phyloP scores from a whole-genome alignment of 2,888 invertebrate species.

The Proisotoma minuta region DNA sequence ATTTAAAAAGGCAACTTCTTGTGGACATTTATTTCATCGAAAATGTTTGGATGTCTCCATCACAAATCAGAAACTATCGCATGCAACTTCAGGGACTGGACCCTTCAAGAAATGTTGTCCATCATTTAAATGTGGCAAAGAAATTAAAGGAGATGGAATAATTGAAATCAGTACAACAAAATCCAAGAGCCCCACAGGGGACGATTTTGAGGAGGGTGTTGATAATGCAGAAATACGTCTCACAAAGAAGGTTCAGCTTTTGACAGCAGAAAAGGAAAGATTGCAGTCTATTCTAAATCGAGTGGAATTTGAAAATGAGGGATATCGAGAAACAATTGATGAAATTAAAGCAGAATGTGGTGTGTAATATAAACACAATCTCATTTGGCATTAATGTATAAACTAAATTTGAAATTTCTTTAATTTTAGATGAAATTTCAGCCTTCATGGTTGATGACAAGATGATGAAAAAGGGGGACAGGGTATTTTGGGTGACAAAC shows the following conservation, averaged over 20 bases:
- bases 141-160: conserved; percentile 18
- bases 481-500: conserved; percentile 29
- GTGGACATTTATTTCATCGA: conserved; percentile 35
- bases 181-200: background rate
- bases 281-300: conserved; percentile 6
- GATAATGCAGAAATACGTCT: conserved; percentile 14
- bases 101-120: conserved; percentile 34
- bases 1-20: too few relatives aligned
- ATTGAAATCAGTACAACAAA: conserved; percentile 14
- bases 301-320: conserved; percentile 17
- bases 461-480: conserved; percentile 28
- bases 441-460: conserved; percentile 26
- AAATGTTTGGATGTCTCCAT: conserved; percentile 35
- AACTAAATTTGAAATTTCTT: background rate
- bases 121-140: conserved; percentile 17
- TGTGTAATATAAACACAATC: background rate
- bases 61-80: conserved; percentile 32
- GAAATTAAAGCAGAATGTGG: conserved; percentile 28
- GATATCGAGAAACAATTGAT: conserved; percentile 19
- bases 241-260: conserved; percentile 20
- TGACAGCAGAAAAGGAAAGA: conserved; percentile 22
- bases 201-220: background rate
- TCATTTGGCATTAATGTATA: background rate
- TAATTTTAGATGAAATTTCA: conserved; percentile 23
- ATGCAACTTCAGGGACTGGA: conserved; percentile 27